Conservation (phyloP, 1,140 invertebrate genomes). For the Drosophila triauraria region DNA sequence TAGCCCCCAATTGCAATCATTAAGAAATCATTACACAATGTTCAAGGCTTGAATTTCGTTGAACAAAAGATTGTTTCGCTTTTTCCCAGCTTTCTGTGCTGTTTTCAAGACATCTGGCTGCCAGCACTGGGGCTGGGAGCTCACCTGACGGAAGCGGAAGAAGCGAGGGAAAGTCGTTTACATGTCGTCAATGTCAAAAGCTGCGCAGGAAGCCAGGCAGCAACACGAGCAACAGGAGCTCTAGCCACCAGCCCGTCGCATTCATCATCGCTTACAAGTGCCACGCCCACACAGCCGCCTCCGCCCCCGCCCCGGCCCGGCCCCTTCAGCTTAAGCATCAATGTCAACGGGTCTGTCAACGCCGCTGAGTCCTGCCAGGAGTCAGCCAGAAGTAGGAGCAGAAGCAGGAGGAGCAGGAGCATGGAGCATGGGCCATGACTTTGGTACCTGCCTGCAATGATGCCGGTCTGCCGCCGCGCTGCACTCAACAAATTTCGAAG, state of each 20-base stretch:
- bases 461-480: neutral
- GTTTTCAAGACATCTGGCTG: neutral
- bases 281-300: constrained; percentile 34
- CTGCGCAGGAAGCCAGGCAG: constrained; percentile 34
- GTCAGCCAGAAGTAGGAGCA: constrained; percentile 5
- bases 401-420: neutral
- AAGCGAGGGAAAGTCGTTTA: constrained; percentile 60
- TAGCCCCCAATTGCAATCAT: neutral
- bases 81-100: neutral
- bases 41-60: neutral
- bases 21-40: neutral
- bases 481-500: constrained; percentile 6
- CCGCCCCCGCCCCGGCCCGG: neutral
- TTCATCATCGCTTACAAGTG: constrained; percentile 58
- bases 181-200: constrained; percentile 70
- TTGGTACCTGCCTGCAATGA: neutral
- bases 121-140: neutral
- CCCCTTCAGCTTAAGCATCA: constrained; percentile 7
- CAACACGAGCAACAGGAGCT: constrained; percentile 9
- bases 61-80: neutral
- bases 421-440: neutral
- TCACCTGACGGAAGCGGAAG: constrained; percentile 50
- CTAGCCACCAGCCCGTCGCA: constrained; percentile 41
- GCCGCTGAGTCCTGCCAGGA: constrained; percentile 27
- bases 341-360: constrained; percentile 31